phyloP scores from a whole-genome alignment of 1,140 invertebrate species.

The Bathynomus jamesi region DNA sequence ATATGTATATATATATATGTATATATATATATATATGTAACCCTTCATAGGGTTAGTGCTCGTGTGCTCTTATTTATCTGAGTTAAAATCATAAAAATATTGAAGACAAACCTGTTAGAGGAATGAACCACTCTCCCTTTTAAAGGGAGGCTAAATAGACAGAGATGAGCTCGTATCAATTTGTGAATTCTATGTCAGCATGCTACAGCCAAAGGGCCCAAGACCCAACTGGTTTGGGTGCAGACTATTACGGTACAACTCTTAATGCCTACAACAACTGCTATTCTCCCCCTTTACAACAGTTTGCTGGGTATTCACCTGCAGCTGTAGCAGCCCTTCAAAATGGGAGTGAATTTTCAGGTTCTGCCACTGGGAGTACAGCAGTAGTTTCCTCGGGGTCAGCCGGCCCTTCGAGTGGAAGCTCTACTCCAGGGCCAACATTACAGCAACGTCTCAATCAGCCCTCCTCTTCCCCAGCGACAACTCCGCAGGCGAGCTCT shows the following conservation, averaged over 20 bases:
- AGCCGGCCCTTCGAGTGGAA: constrained; percentile 27
- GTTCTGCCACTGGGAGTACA: constrained; percentile 51
- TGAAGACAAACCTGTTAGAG: background rate
- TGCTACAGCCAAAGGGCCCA: constrained; percentile 58
- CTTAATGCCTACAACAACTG: constrained; percentile 39
- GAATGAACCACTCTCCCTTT: background rate
- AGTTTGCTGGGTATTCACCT: constrained; percentile 37
- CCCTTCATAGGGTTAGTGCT: background rate
- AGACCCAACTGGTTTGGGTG: constrained; percentile 48
- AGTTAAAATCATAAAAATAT: background rate
- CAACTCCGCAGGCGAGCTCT: constrained; percentile 32
- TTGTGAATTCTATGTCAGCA: constrained; percentile 84
- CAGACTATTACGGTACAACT: constrained; percentile 43
- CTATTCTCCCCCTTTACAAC: constrained; percentile 37
- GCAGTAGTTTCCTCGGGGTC: constrained; percentile 34
- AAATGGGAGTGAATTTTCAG: constrained; percentile 35
- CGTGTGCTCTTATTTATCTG: no score
- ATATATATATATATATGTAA: background rate
- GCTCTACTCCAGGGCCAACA: constrained; percentile 31
- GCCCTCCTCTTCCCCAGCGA: constrained; percentile 29
- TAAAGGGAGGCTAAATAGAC: background rate
- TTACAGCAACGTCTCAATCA: constrained; percentile 38
- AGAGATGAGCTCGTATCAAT: constrained; percentile 90
- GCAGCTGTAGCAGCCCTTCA: constrained; percentile 38
- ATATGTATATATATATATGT: no score